Evolutionary conservation across 2,888 invertebrate species (phyloP).

Genomic region (Ophion ventricosus): DNA sequence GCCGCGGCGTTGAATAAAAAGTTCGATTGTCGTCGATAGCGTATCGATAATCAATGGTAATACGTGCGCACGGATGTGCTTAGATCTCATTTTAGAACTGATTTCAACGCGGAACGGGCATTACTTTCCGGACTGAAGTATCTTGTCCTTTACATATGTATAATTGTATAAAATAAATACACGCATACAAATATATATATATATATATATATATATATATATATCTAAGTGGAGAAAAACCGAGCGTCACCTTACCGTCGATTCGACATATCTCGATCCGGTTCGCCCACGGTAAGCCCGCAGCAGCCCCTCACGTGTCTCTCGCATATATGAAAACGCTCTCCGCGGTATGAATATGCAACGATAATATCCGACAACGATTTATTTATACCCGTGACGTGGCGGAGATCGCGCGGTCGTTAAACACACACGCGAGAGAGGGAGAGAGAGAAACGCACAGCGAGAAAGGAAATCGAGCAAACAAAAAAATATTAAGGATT

Average conservation of each 20-base stretch:
- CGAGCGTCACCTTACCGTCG: constrained; percentile 72
- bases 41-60: constrained; percentile 2
- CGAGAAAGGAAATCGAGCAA: background rate
- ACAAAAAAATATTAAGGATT: constrained; percentile 21
- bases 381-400: constrained; percentile 82
- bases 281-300: constrained; percentile 81
- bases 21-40: background rate
- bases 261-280: constrained; percentile 82
- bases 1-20: background rate
- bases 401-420: constrained; percentile 72
- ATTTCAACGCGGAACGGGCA: constrained; percentile 24
- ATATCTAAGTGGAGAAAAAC: constrained; percentile 48
- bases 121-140: constrained; percentile 35
- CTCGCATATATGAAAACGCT: constrained; percentile 57
- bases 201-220: background rate
- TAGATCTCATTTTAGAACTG: constrained; percentile 11
- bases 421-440: constrained; percentile 61
- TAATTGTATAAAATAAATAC: constrained; percentile 10
- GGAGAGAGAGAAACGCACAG: background rate
- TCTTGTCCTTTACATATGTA: background rate
- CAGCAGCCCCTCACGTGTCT: constrained; percentile 70
- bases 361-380: constrained; percentile 77
- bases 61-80: background rate
- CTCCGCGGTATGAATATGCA: constrained; percentile 80
- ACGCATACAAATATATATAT: constrained; percentile 4